Percentiles rank a stretch among this genome's conserved stretches.
These are phyloP conservation scores for Eupithecia insigniata DNA, from an alignment of 2,888 invertebrate species.

Conservation along the genomic window DNA sequence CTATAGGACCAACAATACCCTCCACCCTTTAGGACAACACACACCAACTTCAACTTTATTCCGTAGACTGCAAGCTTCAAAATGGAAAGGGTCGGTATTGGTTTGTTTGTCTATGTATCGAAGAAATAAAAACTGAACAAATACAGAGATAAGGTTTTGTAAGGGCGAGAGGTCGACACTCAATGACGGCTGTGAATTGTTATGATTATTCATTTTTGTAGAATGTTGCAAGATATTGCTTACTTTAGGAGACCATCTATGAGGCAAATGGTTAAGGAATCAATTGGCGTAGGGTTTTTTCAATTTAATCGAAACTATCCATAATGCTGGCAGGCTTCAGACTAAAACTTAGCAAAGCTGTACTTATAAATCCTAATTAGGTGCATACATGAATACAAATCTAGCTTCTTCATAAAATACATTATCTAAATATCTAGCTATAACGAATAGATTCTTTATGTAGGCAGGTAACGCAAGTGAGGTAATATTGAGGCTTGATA, in stretches of 20 bases:
- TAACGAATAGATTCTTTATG: background rate
- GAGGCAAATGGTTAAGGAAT: constrained; percentile 41
- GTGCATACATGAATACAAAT: background rate
- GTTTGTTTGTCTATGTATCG: constrained; percentile 72
- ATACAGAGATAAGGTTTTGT: constrained; percentile 80
- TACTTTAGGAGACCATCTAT: constrained; percentile 48
- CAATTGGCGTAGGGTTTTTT: background rate
- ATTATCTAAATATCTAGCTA: too few species aligned
- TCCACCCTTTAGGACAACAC: constrained; percentile 50
- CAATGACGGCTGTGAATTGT: constrained; percentile 68
- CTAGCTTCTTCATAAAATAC: background rate
- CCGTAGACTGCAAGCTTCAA: constrained; percentile 19
- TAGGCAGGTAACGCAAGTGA: background rate
- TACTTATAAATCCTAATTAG: background rate
- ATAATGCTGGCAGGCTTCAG: background rate
- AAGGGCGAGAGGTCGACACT: constrained; percentile 79
- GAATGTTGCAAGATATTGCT: constrained; percentile 46
- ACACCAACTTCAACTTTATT: constrained; percentile 50
- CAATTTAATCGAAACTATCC: background rate
- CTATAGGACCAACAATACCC: constrained; percentile 65
- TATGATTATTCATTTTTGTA: constrained; percentile 40
- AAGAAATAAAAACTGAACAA: constrained; percentile 82
- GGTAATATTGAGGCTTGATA: background rate
- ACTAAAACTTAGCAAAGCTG: background rate
- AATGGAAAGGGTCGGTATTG: constrained; percentile 27